phyloP scores from a whole-genome alignment of 2,113 vertebrate species.

The Dolichotis patagonum region DNA sequence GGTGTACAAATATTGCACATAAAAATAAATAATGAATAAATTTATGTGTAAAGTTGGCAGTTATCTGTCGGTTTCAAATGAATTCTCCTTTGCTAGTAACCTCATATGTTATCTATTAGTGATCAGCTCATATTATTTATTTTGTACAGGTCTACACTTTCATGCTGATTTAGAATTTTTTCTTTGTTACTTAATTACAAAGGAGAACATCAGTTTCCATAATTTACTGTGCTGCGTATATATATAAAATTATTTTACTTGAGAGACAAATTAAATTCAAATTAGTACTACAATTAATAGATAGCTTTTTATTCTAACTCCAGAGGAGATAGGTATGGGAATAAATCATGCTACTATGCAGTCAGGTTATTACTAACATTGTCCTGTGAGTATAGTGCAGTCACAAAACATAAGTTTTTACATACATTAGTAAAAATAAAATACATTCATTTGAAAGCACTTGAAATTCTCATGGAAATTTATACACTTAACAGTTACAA shows the following conservation, averaged over 20 bases:
- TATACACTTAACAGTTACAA: not conserved
- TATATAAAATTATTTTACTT: constrained; percentile 58
- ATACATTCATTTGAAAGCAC: not conserved
- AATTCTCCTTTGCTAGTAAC: not conserved
- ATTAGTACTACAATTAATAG: not conserved
- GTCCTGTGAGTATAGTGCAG: not conserved
- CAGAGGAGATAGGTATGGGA: not conserved
- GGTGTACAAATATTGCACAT: not conserved
- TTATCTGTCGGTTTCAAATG: not conserved
- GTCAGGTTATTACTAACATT: not conserved
- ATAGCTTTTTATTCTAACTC: not conserved
- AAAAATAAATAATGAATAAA: not conserved
- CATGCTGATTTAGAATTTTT: not conserved
- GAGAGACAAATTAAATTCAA: constrained; percentile 50
- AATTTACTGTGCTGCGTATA: not conserved
- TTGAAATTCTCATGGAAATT: not conserved
- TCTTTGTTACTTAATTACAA: constrained; percentile 50
- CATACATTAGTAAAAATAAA: not conserved
- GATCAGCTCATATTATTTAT: not conserved
- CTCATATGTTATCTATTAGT: not conserved
- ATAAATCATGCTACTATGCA: not conserved
- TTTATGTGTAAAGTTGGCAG: not conserved
- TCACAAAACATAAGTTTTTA: not conserved
- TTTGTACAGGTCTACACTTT: not conserved
- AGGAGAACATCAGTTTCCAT: constrained; percentile 5